These are phyloP conservation scores for Petrocephalus schoutedeni DNA, from an alignment of 2,797 vertebrate species.

Conservation along the genomic window DNA sequence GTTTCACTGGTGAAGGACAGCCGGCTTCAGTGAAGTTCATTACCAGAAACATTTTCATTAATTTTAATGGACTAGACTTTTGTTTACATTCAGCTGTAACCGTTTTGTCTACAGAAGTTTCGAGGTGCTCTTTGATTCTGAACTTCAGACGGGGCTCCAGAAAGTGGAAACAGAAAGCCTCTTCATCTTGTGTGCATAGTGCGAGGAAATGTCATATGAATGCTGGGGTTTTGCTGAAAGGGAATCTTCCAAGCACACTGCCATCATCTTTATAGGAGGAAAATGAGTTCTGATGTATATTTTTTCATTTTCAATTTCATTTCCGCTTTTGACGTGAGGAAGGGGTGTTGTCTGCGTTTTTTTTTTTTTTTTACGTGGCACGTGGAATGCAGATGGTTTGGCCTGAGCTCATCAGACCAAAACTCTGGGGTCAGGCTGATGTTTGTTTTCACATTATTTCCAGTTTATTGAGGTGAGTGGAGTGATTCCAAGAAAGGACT, in stretches of 20 bases:
- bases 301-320: neutral
- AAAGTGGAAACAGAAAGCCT: conserved; percentile 32
- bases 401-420: neutral
- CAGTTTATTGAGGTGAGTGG: neutral
- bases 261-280: neutral
- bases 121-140: conserved; percentile 16
- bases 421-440: neutral
- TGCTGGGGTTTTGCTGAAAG: neutral
- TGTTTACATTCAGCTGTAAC: conserved; percentile 17
- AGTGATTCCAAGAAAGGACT: neutral
- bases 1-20: neutral
- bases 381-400: neutral
- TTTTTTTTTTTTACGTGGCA: neutral
- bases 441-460: neutral
- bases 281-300: neutral
- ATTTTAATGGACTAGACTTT: conserved; percentile 11
- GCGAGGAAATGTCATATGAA: neutral
- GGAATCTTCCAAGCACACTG: neutral
- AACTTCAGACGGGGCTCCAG: conserved; percentile 20
- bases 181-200: conserved; percentile 26
- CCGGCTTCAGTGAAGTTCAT: neutral
- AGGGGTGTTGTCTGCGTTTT: neutral
- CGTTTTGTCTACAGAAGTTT: neutral
- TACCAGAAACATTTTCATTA: conserved; percentile 9
- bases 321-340: neutral